phyloP scores from a whole-genome alignment of 2,113 vertebrate genomes.

The Athene noctua region DNA sequence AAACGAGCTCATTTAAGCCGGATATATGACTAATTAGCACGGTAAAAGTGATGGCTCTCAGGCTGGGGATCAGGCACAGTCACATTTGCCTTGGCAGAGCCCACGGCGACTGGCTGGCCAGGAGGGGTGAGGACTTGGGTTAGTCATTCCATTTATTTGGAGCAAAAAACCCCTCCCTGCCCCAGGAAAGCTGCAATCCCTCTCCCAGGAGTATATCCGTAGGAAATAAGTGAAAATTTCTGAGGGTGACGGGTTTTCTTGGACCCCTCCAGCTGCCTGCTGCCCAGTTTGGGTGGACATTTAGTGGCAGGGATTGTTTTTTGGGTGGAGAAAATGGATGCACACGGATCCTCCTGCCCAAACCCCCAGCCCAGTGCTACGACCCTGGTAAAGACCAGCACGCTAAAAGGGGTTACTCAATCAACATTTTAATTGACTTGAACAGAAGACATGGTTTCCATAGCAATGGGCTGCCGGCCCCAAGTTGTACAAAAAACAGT shows the following conservation, averaged over 20 bases:
- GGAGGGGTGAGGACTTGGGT: background rate
- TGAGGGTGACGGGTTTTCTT: accelerated
- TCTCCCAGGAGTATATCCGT: background rate
- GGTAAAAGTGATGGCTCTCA: background rate
- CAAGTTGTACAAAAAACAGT: background rate
- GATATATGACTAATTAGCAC: background rate
- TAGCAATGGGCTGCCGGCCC: background rate
- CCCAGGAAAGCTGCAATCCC: background rate
- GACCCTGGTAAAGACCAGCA: background rate
- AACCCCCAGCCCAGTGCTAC: background rate
- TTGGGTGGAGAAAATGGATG: background rate
- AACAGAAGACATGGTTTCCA: background rate
- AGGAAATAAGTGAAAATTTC: background rate
- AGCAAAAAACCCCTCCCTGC: background rate
- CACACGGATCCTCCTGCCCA: background rate
- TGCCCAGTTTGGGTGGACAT: accelerated
- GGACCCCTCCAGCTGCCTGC: background rate
- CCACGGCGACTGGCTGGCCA: background rate
- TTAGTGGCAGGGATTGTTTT: background rate
- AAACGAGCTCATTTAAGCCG: background rate
- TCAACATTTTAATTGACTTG: background rate
- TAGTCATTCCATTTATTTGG: background rate
- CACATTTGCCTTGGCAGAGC: accelerated
- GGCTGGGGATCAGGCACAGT: background rate
- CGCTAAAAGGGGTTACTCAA: background rate